Percentiles rank a stretch among this genome's conserved stretches.
Evolutionary conservation across 2,888 invertebrate species (phyloP).

Genomic region (Tenthredo amoena): DNA sequence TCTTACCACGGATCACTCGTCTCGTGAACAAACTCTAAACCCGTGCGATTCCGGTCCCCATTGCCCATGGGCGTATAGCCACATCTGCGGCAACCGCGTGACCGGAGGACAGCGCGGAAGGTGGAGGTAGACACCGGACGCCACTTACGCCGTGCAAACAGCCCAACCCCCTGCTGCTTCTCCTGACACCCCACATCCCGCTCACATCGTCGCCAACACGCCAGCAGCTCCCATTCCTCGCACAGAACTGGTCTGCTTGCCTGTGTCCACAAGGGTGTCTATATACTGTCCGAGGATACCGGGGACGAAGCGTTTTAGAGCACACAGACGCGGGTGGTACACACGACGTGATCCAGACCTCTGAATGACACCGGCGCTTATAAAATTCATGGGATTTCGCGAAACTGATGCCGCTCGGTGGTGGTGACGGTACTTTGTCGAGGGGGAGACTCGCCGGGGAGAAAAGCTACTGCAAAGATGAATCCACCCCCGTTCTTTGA

Average conservation of each 20-base stretch:
- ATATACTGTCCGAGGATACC: slow-evolving; percentile 55
- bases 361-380: slow-evolving; percentile 73
- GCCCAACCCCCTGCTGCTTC: slow-evolving; percentile 57
- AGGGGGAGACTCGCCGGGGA: slow-evolving; percentile 52
- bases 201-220: slow-evolving; percentile 40
- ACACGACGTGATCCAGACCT: slow-evolving; percentile 66
- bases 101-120: slow-evolving; percentile 59
- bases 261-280: slow-evolving; percentile 70
- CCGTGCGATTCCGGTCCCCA: slow-evolving; percentile 26
- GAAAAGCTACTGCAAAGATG: slow-evolving; percentile 13
- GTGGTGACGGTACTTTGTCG: slow-evolving; percentile 61
- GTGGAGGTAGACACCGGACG: slow-evolving; percentile 66
- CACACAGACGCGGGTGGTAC: slow-evolving; percentile 56
- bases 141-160: slow-evolving; percentile 75
- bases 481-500: slow-evolving; percentile 28
- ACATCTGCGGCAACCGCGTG: slow-evolving; percentile 63
- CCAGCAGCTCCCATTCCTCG: slow-evolving; percentile 32
- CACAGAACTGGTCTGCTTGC: slow-evolving; percentile 57
- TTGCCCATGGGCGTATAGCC: slow-evolving; percentile 55
- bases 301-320: slow-evolving; percentile 53
- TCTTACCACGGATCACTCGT: slow-evolving; percentile 22
- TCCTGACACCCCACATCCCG: slow-evolving; percentile 29
- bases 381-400: slow-evolving; percentile 77
- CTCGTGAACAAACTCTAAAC: slow-evolving; percentile 26
- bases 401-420: slow-evolving; percentile 64